These are phyloP conservation scores for Idaea aversata DNA, from an alignment of 2,888 invertebrate species.

Conservation along the genomic window DNA sequence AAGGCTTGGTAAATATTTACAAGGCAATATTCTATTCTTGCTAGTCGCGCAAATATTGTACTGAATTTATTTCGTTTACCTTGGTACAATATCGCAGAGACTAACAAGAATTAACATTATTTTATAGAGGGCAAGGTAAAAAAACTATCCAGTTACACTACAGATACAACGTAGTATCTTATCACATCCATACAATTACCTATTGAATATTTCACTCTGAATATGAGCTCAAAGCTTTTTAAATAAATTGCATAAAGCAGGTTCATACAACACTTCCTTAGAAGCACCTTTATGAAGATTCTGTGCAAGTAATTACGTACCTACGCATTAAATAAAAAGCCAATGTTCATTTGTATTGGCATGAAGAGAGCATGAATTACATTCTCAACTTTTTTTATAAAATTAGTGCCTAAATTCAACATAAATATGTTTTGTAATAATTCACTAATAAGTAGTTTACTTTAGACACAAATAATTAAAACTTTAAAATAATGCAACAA, in stretches of 20 bases:
- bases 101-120: constrained; percentile 1
- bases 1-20: constrained; percentile 79
- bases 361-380: constrained; percentile 30
- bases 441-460: constrained; percentile 56
- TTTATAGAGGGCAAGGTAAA: constrained; percentile 71
- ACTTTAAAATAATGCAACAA: constrained; percentile 78
- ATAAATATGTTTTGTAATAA: constrained; percentile 53
- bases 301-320: constrained; percentile 33
- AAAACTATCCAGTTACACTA: constrained; percentile 70
- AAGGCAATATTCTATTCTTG: constrained; percentile 51
- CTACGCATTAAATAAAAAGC: constrained; percentile 21
- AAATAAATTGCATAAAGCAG: constrained; percentile 17
- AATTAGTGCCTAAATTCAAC: constrained; percentile 41
- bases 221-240: constrained; percentile 35
- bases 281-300: neutral
- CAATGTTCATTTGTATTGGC: constrained; percentile 22
- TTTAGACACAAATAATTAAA: constrained; percentile 72
- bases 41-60: neutral
- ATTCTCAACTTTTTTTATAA: constrained; percentile 24
- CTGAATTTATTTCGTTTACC: neutral
- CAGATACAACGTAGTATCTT: constrained; percentile 60
- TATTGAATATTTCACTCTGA: constrained; percentile 61
- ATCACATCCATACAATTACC: constrained; percentile 53
- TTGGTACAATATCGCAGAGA: constrained; percentile 16
- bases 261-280: neutral